phyloP scores from a whole-genome alignment of 2,888 invertebrate species.

The Drosophila sordidula region DNA sequence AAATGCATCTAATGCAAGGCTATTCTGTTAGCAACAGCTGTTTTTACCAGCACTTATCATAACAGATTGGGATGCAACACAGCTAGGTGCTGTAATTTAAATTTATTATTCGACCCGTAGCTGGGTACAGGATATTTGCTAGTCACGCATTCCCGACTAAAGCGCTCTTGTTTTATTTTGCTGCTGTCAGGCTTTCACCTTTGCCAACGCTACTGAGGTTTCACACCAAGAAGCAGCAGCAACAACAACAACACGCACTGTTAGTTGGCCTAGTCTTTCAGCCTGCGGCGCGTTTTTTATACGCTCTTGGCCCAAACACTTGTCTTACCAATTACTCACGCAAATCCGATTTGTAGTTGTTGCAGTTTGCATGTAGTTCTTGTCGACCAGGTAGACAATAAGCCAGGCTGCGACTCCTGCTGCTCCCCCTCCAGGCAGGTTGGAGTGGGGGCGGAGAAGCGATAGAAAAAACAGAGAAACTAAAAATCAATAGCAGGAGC shows the following conservation, averaged over 20 bases:
- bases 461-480: constrained; percentile 6
- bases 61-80: too few relatives aligned
- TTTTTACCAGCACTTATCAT: too few relatives aligned
- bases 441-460: neutral
- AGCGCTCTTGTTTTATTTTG: constrained; percentile 11
- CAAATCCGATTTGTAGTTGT: constrained; percentile 79
- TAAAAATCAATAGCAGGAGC: constrained; percentile 68
- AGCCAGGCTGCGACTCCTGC: constrained; percentile 35
- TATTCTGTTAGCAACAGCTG: too few relatives aligned
- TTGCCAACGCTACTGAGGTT: constrained; percentile 66
- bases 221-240: constrained; percentile 42
- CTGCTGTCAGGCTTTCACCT: constrained; percentile 46
- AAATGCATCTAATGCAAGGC: too few relatives aligned
- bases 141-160: neutral
- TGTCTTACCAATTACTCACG: constrained; percentile 80
- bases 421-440: constrained; percentile 34
- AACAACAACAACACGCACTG: constrained; percentile 7
- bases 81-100: too few relatives aligned
- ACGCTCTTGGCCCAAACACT: constrained; percentile 54
- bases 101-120: too few relatives aligned
- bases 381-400: constrained; percentile 35
- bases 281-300: constrained; percentile 46
- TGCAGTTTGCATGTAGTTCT: constrained; percentile 37
- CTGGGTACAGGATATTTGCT: neutral
- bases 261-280: constrained; percentile 29